Conservation (phyloP, 2,113 vertebrate genomes). For the Phalacrocorax brasilianus region DNA sequence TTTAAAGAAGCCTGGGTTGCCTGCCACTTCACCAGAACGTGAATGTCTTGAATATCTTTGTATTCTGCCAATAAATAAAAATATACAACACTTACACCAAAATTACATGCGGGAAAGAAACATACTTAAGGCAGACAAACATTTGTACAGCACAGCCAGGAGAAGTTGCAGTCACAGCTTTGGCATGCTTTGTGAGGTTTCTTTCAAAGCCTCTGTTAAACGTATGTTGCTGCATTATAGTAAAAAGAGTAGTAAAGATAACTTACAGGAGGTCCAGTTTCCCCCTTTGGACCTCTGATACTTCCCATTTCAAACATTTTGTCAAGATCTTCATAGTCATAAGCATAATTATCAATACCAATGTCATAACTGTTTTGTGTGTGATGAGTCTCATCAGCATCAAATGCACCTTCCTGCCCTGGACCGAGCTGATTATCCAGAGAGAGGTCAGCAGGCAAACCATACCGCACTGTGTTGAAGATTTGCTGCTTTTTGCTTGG, state of each 20-base stretch:
- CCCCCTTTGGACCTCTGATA: conserved; percentile 89
- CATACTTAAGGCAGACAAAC: conserved; percentile 27
- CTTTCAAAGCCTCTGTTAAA: conserved; percentile 25
- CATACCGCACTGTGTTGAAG: conserved; percentile 79
- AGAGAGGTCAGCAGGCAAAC: conserved; percentile 42
- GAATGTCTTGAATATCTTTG: neutral
- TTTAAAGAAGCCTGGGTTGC: neutral
- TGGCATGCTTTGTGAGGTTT: neutral
- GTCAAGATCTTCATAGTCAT: conserved; percentile 86
- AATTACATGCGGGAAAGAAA: conserved; percentile 2
- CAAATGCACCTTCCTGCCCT: conserved; percentile 68
- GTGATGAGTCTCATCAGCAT: conserved; percentile 49
- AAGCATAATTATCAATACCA: conserved; percentile 81
- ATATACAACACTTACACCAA: conserved; percentile 10
- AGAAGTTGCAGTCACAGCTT: conserved; percentile 21
- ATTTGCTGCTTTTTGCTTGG: conserved; percentile 65
- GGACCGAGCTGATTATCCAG: conserved; percentile 69
- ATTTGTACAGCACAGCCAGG: conserved; percentile 1
- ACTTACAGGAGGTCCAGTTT: conserved; percentile 91
- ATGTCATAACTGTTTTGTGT: conserved; percentile 75
- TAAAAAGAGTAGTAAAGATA: conserved; percentile 39
- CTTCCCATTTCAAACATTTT: conserved; percentile 83
- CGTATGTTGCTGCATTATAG: neutral
- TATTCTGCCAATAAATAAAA: neutral
- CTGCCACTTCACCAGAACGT: conserved; percentile 3